Percentiles rank a stretch among this genome's conserved stretches.
Conservation (phyloP, 2,888 invertebrate genomes). For the Hypomecis atomaria region DNA sequence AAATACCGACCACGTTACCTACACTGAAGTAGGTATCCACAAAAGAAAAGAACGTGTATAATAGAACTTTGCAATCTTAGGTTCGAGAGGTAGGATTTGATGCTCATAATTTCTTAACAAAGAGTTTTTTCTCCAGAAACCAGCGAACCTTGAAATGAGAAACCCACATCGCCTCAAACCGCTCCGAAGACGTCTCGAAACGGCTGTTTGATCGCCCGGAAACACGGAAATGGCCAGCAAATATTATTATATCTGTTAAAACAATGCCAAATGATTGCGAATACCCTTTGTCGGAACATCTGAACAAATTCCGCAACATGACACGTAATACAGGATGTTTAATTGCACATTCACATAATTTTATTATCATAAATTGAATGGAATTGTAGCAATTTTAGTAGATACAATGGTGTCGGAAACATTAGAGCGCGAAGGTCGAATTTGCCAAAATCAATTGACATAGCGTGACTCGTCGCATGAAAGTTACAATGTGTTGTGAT, state of each 20-base stretch:
- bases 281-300: constrained; percentile 34
- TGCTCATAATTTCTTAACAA: constrained; percentile 11
- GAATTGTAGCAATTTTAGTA: constrained; percentile 10
- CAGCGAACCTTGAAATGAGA: constrained; percentile 23
- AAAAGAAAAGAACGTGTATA: neutral
- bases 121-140: constrained; percentile 13
- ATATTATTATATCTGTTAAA: constrained; percentile 32
- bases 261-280: constrained; percentile 39
- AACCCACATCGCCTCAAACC: constrained; percentile 10
- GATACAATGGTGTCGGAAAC: too few relatives aligned
- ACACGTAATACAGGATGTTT: constrained; percentile 27
- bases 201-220: constrained; percentile 15
- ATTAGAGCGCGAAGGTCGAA: constrained; percentile 9
- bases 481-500: constrained; percentile 4
- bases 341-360: constrained; percentile 27
- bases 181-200: constrained; percentile 9
- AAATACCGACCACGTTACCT: neutral
- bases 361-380: constrained; percentile 25
- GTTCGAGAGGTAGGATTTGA: neutral
- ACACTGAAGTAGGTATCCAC: neutral
- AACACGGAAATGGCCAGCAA: constrained; percentile 33
- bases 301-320: constrained; percentile 36
- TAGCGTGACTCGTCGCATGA: constrained; percentile 6
- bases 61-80: neutral
- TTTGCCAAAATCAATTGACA: constrained; percentile 16